Base-by-base conservation (phyloP, 1,140 invertebrate species). In the Aricia agestis region DNA sequence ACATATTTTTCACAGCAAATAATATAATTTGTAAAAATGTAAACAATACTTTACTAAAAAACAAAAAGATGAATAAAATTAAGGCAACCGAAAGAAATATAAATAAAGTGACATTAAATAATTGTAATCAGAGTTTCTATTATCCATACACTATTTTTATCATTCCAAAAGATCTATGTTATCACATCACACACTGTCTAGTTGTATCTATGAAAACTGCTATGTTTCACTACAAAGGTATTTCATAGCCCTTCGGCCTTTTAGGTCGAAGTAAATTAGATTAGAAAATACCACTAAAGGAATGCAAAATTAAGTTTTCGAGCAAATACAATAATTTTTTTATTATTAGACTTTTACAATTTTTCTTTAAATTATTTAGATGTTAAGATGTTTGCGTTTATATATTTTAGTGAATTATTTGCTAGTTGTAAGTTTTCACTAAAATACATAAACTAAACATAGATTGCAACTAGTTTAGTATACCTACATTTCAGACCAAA, bases 161-260 rank as follows among this genome's bases (percentile, higher is more conserved):
- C 45, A 52, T 52, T 52, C 45, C 45, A 52, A 52, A 15, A 52
- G 11, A 7, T 36, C 36, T 52, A 11, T 52, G n/a, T n/a, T n/a
- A 52, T 13, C 13, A 52, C 45, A 52, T 52, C 45, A 52, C 45
- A 52, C 45, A 52, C 45, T 13, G 10, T 52, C 45, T 52, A 52
- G 13, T 52, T 11, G 7, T 52, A 9, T 59, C 59, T 31, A 63
- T 19, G 59, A 25, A 63, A 63, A 63, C 42, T 41, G 32, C 67
- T 45, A 72, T 57, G 65, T 70, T 25, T 68, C 68, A 75, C 59
- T 75, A 71, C 73, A 78, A 72, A 77, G 82, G 75, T 69, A 74
- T 65, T 13, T 52, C 45, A 52, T 11, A 52, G 45, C 13, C 45
- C 45, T 52, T 13, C 13, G 45, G 13, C 13, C 45, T 11, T 52